These are phyloP conservation scores for Chionis minor DNA, from an alignment of 2,113 vertebrate species.

Conservation along the genomic window DNA sequence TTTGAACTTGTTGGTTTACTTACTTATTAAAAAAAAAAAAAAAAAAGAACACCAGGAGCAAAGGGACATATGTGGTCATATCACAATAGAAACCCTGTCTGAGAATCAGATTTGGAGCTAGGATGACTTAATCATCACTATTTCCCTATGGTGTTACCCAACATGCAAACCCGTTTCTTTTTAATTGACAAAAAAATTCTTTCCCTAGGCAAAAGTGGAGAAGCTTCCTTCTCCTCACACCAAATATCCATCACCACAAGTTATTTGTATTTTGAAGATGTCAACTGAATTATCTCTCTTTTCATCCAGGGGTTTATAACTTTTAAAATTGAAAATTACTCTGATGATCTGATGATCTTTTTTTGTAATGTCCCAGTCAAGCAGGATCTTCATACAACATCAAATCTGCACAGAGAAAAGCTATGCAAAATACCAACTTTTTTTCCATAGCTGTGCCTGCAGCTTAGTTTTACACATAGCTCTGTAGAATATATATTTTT, in stretches of 20 bases:
- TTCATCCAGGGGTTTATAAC: neutral
- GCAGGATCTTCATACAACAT: neutral
- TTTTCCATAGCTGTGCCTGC: neutral
- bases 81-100: neutral
- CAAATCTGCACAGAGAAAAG: neutral
- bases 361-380: neutral
- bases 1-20: neutral
- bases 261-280: neutral
- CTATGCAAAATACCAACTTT: neutral
- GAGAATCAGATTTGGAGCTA: neutral
- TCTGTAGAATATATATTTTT: neutral
- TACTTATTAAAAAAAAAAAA: neutral
- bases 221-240: neutral
- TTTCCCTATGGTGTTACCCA: neutral
- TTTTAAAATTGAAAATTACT: neutral
- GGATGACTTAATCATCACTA: neutral
- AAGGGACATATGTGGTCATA: neutral
- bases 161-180: neutral
- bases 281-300: neutral
- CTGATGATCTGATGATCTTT: neutral
- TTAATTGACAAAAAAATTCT: neutral
- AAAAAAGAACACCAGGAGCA: neutral
- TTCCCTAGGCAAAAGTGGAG: neutral
- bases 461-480: neutral
- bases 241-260: neutral